Evolutionary conservation across 2,888 invertebrate genomes (phyloP), one percentile per base, ranked within the genome.

Genomic region (Drepana falcataria): DNA sequence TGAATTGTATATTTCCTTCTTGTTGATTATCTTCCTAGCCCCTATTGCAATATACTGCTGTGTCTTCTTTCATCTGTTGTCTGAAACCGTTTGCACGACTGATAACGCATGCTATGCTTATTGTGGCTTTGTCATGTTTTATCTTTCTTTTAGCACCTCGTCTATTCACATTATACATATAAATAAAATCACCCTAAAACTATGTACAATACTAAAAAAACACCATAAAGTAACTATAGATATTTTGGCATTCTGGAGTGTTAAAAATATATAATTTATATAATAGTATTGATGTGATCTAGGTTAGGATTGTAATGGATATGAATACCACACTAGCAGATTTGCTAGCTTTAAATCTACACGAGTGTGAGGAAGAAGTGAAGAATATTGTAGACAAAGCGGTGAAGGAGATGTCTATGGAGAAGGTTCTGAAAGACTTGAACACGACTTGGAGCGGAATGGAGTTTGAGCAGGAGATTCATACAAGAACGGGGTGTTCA

Each of bases 331-430:
- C 98, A 0, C 85, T 99, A 68, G 96, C 98, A 1, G 98, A 99
- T 80, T 92, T 99, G 35, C 90, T 99, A 61, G 96, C 96, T 3
- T 87, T 99, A 51, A 98, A 98, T 85, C 92, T 99, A 6, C 99
- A 99, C 82, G 97, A 98, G 83, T 98, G 97, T 83, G 99, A 99
- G 83, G 99, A 99, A 81, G 98, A 99, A 83, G 98, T 98, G 0
- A 97, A 98, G 76, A 97, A 97, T 81, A 98, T 99, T 70, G 99
- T 99, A 5, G 99, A 99, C 82, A 98, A 98, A 89, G 98, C 99
- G 0, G 98, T 98, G 0, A 99, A 99, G 87, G 99, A 99, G 91
- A 98, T 98, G 97, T 97, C 97, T 2, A 99, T 99, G 98, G 99
- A 99, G 84, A 98, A 98, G 81, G 95, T 96, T 55, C 92, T 99